Base-by-base conservation (phyloP, 2,113 vertebrate species). In the Acanthochromis polyacanthus region DNA sequence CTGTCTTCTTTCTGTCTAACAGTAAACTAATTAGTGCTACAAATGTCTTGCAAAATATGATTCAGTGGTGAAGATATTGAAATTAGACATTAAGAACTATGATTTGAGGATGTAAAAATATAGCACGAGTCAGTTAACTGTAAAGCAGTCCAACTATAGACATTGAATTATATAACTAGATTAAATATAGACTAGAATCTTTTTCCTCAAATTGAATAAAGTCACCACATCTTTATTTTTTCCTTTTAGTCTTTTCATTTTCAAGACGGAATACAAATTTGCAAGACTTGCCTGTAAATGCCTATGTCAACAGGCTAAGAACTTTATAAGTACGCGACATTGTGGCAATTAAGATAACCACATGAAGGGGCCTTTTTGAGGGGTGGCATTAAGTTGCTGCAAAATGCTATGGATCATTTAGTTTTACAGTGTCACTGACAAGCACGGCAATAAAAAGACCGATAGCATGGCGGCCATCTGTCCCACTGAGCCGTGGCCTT, bases 381-480 rank as follows among this genome's bases (percentile, higher is more conserved):
- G 50, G 1, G n/a, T 79, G 19, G 56, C 1, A 8, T 63, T 23
- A 38, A 51, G 45, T 45, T 57, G 59, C 63, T 30, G 28, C 17
- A 14, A 65, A 59, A 82, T 30, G 76, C 0, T 64, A 52, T 6
- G 55, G 65, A 3, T 69, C 28, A 82, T 84, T 80, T 75, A 57
- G 9, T 75, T 85, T 88, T 69, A 80, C 38, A 73, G 73, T 53
- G 50, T 56, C 51, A 57, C 61, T 53, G 25, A 81, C 16, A 8
- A 72, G 14, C 4, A 20, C 45, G n/a, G 23, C 61, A 58, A 61
- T 69, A 71, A 81, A 84, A 10, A 66, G 20, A 60, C 32, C 57
- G 0, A 28, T 7, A 66, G 30, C 55, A 57, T 30, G 69, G 63
- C 56, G 79, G 79, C 82, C 69, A 12, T 76, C 73, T 82, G 53